Evolutionary conservation across 2,888 invertebrate species (phyloP), one percentile per base, ranked within the genome.

Genomic region (Spodoptera exigua): DNA sequence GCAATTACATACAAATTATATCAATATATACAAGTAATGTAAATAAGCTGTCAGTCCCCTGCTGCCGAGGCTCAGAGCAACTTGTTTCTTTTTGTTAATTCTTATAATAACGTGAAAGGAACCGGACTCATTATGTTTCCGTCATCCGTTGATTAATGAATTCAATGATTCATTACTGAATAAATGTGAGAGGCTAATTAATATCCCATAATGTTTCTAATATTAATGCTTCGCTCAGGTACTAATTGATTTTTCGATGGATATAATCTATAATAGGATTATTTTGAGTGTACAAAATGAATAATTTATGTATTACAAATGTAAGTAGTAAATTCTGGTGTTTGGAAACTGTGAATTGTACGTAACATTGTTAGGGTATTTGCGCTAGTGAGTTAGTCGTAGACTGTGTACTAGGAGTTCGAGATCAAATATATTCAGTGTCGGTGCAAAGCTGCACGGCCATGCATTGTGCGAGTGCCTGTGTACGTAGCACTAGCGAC

Each of bases 61-160:
- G 40, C 17, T 59, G 58, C 54, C 54, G 51, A 71, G 43, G 66
- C 71, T 51, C 58, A 44, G 40, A 49, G 40, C 43, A 43, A 67
- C 66, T 61, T 72, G 55, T 71, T 70, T 61, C 68, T 61, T 71
- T 72, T 39, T 43, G 52, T 61, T 72, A 61, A 72, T 67, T 72
- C 61, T 58, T 55, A 52, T 51, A 67, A 65, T 65, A 58, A 61
- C 57, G 57, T 67, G 46, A 62, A 68, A 51, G 52, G 49, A 59
- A 67, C 49, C 55, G 40, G 39, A 17, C 48, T 61, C 52, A 72
- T 72, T 70, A 68, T 61, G 55, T 44, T 61, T 59, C 68, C 73
- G 62, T 56, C 68, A 59, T 58, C 53, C 36, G 34, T 53, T 67
- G 52, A 67, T 67, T 63, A 67, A 67, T 67, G 52, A 56, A 52